Evolutionary conservation across 2,113 vertebrate species (phyloP), one percentile per base, ranked within the genome.

Genomic region (Vidua chalybeata): DNA sequence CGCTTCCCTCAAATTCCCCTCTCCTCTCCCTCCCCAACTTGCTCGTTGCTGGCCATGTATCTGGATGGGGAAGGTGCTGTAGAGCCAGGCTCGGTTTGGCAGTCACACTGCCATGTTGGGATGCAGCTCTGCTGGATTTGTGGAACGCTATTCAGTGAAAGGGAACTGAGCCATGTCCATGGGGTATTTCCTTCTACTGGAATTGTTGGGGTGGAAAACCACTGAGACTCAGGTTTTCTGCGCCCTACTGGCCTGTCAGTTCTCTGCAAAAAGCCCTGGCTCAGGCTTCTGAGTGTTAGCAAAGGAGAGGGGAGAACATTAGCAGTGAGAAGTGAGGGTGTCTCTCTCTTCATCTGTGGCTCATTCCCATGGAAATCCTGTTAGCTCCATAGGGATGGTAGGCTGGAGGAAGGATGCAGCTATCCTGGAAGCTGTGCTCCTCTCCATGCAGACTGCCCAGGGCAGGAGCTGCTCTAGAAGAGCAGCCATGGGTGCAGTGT

Each of bases 11-110:
- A 28, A 55, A 51, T 49, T 84, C 19, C 49, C 15, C 4, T 68
- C 52, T 83, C 33, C n/a, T 63, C 66, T 86, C 24, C 35, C 49
- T 71, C 22, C 45, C n/a, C 39, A 19, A 10, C n/a, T 64, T 67
- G 52, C 33, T 75, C 0, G 0, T 18, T 79, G 9, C 58, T 83
- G 63, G 31, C 45, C 0, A 0, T 41, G 43, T 14, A 17, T 68
- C 31, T 79, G 45, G 11, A 41, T 21, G 5, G 37, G 21, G 28
- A 71, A n/a, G n/a, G 24, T 33, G 18, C 21, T 43, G 35, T 2
- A 3, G 59, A 43, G 33, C 30, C 64, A 69, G 14, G 6, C 23
- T 2, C 1, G 7, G 7, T 56, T 61, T 75, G 66, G 30, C 30
- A 78, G 61, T 22, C 27, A 41, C 3, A 1, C 46, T 79, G n/a